Evolutionary conservation across 2,888 invertebrate genomes (phyloP), one percentile per base, ranked within the genome.

Genomic region (Pseudeuparius sepicola): DNA sequence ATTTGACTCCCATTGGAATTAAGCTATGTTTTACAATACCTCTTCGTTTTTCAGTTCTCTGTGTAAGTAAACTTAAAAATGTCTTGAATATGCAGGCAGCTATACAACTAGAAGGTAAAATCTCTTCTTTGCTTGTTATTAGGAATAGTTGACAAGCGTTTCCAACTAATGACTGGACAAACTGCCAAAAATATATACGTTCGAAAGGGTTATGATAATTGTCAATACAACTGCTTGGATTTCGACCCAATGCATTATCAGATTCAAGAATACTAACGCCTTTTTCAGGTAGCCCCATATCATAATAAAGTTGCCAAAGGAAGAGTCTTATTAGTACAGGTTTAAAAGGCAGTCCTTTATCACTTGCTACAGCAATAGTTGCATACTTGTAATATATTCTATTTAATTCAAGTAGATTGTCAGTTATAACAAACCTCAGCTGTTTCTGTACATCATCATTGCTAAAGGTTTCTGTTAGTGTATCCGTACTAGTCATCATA

Each of bases 171-270:
- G 68, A 66, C 39, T 72, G 71, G 18, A 72, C 36, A 54, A 72
- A 74, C 53, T 76, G 75, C 71, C 73, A 75, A 48, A 70, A 71
- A 52, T 71, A 70, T 47, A 75, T 65, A 45, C 63, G 66, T 46
- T 73, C 73, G 48, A 74, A 75, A 0, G 75, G 75, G 47, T 67
- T 49, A 45, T 73, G 69, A 1, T 62, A 53, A 3, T 55, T 54
- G 36, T 58, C 61, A 2, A 69, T 53, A 2, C 68, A 55, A 61
- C 67, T 66, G 31, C 61, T 59, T 0, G 64, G 63, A 47, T 70
- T 70, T 40, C 60, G 48, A 41, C 65, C 59, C 43, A 70, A 61
- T 39, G 67, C 54, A 26, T 54, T 51, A 52, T 75, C 74, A 3
- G 68, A 65, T 32, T 72, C 64, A 2, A 66, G 59, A 3, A 75